These are phyloP conservation scores for Andrena praecox DNA, from an alignment of 2,888 invertebrate genomes.

Conservation along the genomic window DNA sequence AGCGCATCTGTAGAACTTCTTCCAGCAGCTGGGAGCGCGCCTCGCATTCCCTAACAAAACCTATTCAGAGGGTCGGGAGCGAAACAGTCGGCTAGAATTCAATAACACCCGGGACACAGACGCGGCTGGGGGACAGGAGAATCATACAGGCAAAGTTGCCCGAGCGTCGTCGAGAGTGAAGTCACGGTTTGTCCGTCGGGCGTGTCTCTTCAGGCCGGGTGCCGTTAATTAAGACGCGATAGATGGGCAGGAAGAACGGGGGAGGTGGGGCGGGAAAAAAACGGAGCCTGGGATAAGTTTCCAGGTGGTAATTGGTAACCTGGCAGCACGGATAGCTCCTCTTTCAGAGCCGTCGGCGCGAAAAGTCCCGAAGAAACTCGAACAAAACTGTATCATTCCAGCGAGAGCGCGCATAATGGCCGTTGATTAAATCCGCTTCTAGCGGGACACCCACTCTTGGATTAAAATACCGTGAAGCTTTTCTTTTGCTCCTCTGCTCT, in stretches of 20 bases:
- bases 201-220: constrained; percentile 15
- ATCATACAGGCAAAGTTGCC: constrained; percentile 7
- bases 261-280: background rate
- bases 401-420: constrained; percentile 73
- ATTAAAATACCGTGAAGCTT: constrained; percentile 69
- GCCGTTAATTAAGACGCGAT: constrained; percentile 70
- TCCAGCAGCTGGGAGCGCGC: background rate
- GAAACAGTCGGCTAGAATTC: constrained; percentile 9
- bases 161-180: constrained; percentile 34
- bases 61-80: constrained; percentile 14
- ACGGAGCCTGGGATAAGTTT: constrained; percentile 51
- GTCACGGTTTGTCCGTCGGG: constrained; percentile 16
- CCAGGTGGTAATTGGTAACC: constrained; percentile 70
- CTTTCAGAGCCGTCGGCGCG: constrained; percentile 54
- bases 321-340: constrained; percentile 40
- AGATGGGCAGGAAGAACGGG: constrained; percentile 26
- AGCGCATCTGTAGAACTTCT: constrained; percentile 11
- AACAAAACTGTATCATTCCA: constrained; percentile 65
- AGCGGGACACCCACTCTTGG: constrained; percentile 67
- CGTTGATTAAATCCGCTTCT: constrained; percentile 77
- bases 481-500: constrained; percentile 23
- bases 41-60: constrained; percentile 17
- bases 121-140: background rate
- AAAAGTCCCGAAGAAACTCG: constrained; percentile 68
- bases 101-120: constrained; percentile 2